A percentile compares a stretch with the other conserved stretches of the same genome.
Conservation (phyloP, 2,888 invertebrate genomes). For the Dichetophora obliterata region DNA sequence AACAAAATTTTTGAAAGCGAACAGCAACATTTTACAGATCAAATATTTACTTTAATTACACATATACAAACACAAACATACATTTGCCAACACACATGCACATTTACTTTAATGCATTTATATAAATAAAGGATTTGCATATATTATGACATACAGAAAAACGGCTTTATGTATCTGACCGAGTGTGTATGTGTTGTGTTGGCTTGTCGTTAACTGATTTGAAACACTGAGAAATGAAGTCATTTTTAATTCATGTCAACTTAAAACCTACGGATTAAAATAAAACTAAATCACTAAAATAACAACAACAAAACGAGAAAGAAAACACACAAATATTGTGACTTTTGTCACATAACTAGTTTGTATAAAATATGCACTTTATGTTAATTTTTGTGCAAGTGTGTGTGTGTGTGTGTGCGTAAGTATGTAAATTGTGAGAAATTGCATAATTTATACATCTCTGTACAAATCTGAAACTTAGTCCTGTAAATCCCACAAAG, state of each 20-base stretch:
- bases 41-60: conserved; percentile 44
- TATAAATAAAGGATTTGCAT: conserved; percentile 49
- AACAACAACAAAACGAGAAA: neutral
- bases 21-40: conserved; percentile 25
- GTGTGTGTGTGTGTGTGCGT: neutral
- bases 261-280: conserved; percentile 17
- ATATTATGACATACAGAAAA: conserved; percentile 44
- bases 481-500: conserved; percentile 13
- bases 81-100: conserved; percentile 13
- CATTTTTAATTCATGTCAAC: conserved; percentile 51
- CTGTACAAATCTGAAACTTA: neutral
- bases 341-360: conserved; percentile 9
- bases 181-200: neutral
- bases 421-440: conserved; percentile 46
- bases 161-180: neutral
- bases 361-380: conserved; percentile 19
- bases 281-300: conserved; percentile 18
- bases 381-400: neutral
- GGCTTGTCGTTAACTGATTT: neutral
- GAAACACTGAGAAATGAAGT: conserved; percentile 51
- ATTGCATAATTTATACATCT: conserved; percentile 61
- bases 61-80: conserved; percentile 8
- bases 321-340: neutral
- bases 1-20: neutral
- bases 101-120: conserved; percentile 7